A percentile compares a stretch with the other conserved stretches of the same genome.
Conservation (phyloP, 2,888 invertebrate genomes). For the Anticlea derivata region DNA sequence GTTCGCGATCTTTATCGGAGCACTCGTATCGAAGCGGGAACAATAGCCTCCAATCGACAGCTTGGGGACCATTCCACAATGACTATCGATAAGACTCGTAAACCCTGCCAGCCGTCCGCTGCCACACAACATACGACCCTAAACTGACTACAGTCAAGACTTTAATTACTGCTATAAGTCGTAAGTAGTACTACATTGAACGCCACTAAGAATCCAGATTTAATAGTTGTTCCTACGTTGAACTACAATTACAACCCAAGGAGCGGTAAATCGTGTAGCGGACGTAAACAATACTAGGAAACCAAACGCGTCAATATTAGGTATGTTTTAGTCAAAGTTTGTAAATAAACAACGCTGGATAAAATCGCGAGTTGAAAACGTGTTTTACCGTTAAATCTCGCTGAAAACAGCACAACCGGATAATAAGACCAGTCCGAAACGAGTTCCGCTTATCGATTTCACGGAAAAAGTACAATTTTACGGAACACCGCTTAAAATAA, state of each 20-base stretch:
- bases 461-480: conserved; percentile 42
- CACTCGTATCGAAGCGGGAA: conserved; percentile 59
- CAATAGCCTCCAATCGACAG: conserved; percentile 65
- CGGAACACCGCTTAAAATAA: conserved; percentile 30
- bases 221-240: conserved; percentile 41
- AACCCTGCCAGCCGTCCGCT: conserved; percentile 29
- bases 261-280: conserved; percentile 50
- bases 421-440: conserved; percentile 58
- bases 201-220: conserved; percentile 11
- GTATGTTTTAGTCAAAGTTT: conserved; percentile 51
- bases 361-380: conserved; percentile 65
- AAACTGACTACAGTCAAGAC: conserved; percentile 1
- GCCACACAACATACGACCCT: conserved; percentile 17
- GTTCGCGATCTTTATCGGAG: conserved; percentile 58
- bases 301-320: conserved; percentile 39
- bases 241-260: conserved; percentile 49
- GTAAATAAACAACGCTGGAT: conserved; percentile 63
- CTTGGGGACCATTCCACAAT: conserved; percentile 57
- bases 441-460: conserved; percentile 56
- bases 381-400: conserved; percentile 74
- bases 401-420: conserved; percentile 64
- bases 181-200: conserved; percentile 4
- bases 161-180: conserved; percentile 7
- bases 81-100: conserved; percentile 66
- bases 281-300: conserved; percentile 57